Evolutionary conservation across 2,113 vertebrate genomes (phyloP).

Genomic region (Phoxinus phoxinus): DNA sequence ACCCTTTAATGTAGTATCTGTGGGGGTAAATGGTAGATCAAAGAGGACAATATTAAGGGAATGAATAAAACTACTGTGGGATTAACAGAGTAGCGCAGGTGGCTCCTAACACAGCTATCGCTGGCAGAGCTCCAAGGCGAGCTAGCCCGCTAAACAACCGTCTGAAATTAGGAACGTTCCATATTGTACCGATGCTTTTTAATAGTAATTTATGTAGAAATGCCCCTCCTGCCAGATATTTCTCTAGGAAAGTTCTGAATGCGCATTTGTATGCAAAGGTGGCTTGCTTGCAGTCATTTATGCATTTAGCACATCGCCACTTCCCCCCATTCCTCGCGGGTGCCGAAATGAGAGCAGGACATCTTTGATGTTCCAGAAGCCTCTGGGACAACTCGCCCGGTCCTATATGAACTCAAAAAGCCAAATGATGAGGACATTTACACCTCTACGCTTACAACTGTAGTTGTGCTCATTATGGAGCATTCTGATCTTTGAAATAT

Average conservation of each 20-base stretch:
- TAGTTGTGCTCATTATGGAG: conserved; percentile 26
- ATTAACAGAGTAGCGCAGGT: conserved; percentile 68
- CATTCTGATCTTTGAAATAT: conserved; percentile 47
- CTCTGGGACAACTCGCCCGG: conserved; percentile 71
- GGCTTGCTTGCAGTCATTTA: conserved; percentile 63
- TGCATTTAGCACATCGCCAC: conserved; percentile 56
- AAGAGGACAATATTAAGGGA: conserved; percentile 68
- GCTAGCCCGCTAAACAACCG: conserved; percentile 59
- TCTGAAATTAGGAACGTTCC: conserved; percentile 52
- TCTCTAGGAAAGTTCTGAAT: conserved; percentile 53
- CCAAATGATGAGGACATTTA: conserved; percentile 59
- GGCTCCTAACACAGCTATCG: conserved; percentile 68
- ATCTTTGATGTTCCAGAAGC: conserved; percentile 60
- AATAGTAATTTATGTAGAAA: conserved; percentile 52
- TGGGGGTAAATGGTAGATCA: conserved; percentile 71
- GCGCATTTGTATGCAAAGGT: conserved; percentile 67
- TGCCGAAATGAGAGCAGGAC: conserved; percentile 61
- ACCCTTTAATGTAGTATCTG: conserved; percentile 72
- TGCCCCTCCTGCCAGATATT: conserved; percentile 47
- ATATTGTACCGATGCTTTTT: conserved; percentile 27
- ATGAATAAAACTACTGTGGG: conserved; percentile 65
- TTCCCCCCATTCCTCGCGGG: conserved; percentile 19
- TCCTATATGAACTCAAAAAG: conserved; percentile 57
- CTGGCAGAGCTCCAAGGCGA: conserved; percentile 66
- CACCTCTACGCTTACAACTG: conserved; percentile 50